Conservation (phyloP, 2,888 invertebrate species). For the Drosophila melanosoma region DNA sequence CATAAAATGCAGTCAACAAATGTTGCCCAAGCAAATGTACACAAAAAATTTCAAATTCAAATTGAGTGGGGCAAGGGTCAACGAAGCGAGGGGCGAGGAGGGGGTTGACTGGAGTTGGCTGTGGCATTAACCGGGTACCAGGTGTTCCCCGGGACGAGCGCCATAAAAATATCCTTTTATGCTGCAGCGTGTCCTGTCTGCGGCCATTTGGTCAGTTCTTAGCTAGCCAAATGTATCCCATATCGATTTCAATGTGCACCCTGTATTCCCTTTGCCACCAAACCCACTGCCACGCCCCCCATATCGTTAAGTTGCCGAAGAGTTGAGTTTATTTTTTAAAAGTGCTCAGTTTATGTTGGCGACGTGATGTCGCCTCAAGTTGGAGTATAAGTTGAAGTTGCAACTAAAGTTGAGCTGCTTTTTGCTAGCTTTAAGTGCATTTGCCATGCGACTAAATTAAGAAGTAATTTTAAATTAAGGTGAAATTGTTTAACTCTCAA, state of each 20-base stretch:
- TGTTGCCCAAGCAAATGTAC: conserved; percentile 10
- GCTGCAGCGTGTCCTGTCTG: conserved; percentile 64
- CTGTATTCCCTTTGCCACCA: not conserved
- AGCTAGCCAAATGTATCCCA: conserved; percentile 51
- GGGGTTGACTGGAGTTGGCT: not conserved
- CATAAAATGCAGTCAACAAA: conserved; percentile 50
- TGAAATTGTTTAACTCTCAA: not conserved
- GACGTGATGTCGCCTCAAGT: conserved; percentile 35
- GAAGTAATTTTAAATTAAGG: not conserved
- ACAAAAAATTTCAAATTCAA: conserved; percentile 59
- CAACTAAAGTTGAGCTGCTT: not conserved
- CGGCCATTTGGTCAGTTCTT: conserved; percentile 62
- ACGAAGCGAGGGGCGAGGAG: no score
- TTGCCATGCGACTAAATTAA: not conserved
- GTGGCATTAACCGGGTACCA: conserved; percentile 27
- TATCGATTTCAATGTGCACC: conserved; percentile 59
- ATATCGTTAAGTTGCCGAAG: conserved; percentile 22
- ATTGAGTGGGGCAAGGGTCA: conserved; percentile 27
- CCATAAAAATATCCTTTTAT: conserved; percentile 80
- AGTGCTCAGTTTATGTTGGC: conserved; percentile 24
- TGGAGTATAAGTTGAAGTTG: not conserved
- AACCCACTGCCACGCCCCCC: not conserved
- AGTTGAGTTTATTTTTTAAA: conserved; percentile 7
- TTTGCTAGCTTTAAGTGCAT: conserved; percentile 3
- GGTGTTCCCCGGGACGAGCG: conserved; percentile 40